Evolutionary conservation across 2,888 invertebrate genomes (phyloP).

Genomic region (Aethes cnicana): DNA sequence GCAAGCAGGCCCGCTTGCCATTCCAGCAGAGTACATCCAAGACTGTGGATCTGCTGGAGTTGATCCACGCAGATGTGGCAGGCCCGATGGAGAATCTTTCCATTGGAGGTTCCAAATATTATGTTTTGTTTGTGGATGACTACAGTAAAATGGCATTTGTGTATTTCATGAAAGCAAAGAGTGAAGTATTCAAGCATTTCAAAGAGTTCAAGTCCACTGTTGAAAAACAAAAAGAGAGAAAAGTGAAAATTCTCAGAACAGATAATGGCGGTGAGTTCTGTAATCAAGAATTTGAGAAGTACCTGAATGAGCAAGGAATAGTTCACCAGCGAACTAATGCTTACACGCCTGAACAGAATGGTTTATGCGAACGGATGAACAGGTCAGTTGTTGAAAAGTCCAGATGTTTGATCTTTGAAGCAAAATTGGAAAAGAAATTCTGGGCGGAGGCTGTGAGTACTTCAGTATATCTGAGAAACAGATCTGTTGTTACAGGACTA

Average conservation of each 20-base stretch:
- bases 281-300: conserved; percentile 24
- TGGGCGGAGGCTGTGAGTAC: too few species aligned
- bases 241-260: conserved; percentile 17
- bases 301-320: conserved; percentile 19
- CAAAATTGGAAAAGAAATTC: too few species aligned
- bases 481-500: too few species aligned
- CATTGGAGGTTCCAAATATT: conserved; percentile 4
- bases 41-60: background rate
- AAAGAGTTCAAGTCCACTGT: too few species aligned
- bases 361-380: too few species aligned
- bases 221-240: too few species aligned
- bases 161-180: conserved; percentile 13
- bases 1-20: conserved; percentile 23
- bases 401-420: too few species aligned
- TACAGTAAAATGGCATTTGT: background rate
- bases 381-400: too few species aligned
- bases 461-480: too few species aligned
- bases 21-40: background rate
- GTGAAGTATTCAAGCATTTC: conserved; percentile 16
- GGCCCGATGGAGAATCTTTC: conserved; percentile 6
- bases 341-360: background rate
- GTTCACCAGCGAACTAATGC: conserved; percentile 17
- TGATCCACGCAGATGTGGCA: conserved; percentile 2
- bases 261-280: conserved; percentile 25
- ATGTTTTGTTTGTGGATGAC: background rate